Base-by-base conservation (phyloP, 2,888 invertebrate genomes). In the Cosmorhoe ocellata region DNA sequence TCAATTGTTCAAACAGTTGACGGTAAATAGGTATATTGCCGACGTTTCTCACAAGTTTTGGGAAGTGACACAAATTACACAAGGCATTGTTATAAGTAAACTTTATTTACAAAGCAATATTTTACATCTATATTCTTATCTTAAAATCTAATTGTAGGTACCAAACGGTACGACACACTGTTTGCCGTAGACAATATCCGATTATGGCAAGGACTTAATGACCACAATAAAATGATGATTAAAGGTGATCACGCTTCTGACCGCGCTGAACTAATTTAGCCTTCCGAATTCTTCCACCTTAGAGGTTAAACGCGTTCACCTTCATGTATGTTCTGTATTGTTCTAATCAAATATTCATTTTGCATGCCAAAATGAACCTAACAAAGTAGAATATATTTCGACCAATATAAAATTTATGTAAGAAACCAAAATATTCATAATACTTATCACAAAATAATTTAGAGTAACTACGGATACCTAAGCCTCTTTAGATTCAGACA, bases 61-160 rank as follows among this genome's bases (percentile, higher is more conserved):
- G 64, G 76, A 76, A 76, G 63, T 72, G 66, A 75, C 69, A 73
- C 68, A 65, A 71, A 76, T 79, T 76, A 57, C 76, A 72, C 73
- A 76, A 77, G 66, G 70, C 65, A 76, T 78, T 80, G 75, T 34
- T 34, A n/a, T 22, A 18, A 18, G 18, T n/a, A 81, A 81, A 79
- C 76, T 89, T 88, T 89, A 90, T 90, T 90, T 90, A 90, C 90
- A 90, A 77, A 83, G 82, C 74, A 79, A 76, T 87, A 88, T 84
- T 85, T 84, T 86, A 89, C 84, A 88, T 76, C 79, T 83, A 79
- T 74, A 64, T 59, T 78, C 75, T 73, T 79, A 84, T 79, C 82
- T 83, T 81, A 82, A 64, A 63, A 59, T 66, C 77, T 81, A 82
- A n/a, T 74, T 77, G 76, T 26, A 4, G 13, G 31, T 75, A 79